phyloP scores from a whole-genome alignment of 1,140 invertebrate genomes.

The Ruditapes philippinarum region DNA sequence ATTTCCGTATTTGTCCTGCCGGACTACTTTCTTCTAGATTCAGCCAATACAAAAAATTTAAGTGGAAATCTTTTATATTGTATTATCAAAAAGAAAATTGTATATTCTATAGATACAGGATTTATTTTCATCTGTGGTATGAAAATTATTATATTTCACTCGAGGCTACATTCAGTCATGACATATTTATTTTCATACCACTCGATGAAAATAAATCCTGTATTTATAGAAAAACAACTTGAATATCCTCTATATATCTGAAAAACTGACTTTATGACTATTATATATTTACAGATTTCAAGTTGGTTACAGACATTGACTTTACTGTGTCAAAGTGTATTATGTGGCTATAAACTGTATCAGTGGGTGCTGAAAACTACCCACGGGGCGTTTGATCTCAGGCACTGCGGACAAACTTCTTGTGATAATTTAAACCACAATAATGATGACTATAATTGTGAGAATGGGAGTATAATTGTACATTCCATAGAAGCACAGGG shows the following conservation, averaged over 20 bases:
- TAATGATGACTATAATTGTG: not conserved
- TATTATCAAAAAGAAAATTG: no score
- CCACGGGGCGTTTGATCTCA: not conserved
- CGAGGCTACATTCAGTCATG: not conserved
- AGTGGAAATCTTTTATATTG: no score
- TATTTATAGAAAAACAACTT: no score
- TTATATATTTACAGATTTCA: constrained; percentile 31
- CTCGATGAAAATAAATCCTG: no score
- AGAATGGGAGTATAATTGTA: not conserved
- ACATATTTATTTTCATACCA: not conserved
- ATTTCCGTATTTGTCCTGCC: no score
- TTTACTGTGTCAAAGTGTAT: constrained; percentile 17
- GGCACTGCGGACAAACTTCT: not conserved
- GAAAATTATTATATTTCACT: not conserved
- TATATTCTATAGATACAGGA: no score
- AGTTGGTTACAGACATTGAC: constrained; percentile 46
- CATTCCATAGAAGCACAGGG: not conserved
- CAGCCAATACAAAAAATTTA: no score
- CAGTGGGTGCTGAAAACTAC: not conserved
- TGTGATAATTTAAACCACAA: not conserved
- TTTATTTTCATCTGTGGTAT: no score
- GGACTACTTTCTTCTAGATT: no score
- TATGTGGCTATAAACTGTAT: constrained; percentile 50
- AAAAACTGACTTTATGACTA: no score
- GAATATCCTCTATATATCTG: no score